phyloP scores from a whole-genome alignment of 2,888 invertebrate genomes.

The Steinernema hermaphroditum region DNA sequence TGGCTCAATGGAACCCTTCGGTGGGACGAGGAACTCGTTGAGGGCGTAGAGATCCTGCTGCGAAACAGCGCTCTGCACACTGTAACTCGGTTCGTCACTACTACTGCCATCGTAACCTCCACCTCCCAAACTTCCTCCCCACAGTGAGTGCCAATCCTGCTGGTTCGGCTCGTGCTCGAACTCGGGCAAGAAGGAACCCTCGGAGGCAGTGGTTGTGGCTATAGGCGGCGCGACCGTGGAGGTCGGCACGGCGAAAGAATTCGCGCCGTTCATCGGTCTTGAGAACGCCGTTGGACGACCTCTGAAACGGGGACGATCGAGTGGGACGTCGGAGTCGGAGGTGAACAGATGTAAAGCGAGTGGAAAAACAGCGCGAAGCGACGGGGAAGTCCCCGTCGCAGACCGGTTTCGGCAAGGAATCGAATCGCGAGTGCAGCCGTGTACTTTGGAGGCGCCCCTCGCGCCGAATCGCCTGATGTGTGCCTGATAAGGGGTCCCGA shows the following conservation, averaged over 20 bases:
- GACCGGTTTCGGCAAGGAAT: slow-evolving; percentile 9
- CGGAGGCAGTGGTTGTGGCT: neutral
- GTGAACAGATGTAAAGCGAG: neutral
- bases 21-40: slow-evolving; percentile 2
- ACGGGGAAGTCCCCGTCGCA: neutral
- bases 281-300: neutral
- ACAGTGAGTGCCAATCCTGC: slow-evolving; percentile 5
- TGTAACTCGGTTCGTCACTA: slow-evolving; percentile 23
- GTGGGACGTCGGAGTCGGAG: neutral
- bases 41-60: neutral
- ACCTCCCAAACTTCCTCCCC: neutral
- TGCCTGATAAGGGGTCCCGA: neutral
- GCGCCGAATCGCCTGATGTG: slow-evolving; percentile 23
- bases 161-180: slow-evolving; percentile 27
- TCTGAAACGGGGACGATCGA: neutral
- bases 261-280: slow-evolving; percentile 1
- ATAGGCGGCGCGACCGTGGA: neutral
- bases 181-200: neutral
- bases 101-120: slow-evolving; percentile 22
- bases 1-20: neutral
- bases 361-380: slow-evolving; percentile 1
- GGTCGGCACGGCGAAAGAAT: slow-evolving; percentile 15
- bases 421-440: neutral
- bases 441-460: slow-evolving; percentile 18
- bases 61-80: neutral